phyloP scores from a whole-genome alignment of 2,797 vertebrate genomes.

The Centropyge bicolor region DNA sequence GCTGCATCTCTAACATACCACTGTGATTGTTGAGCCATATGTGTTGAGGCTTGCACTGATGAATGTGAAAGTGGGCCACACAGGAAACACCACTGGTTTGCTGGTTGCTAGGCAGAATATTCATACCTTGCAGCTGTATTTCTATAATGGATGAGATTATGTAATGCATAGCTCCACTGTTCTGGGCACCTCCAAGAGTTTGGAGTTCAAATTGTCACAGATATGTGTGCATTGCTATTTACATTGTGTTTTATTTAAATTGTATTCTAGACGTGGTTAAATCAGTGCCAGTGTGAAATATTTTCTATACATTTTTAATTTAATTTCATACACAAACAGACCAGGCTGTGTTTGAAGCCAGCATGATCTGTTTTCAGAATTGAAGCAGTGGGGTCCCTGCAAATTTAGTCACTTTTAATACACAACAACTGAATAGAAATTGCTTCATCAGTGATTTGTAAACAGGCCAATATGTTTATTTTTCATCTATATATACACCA shows the following conservation, averaged over 20 bases:
- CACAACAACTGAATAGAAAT: neutral
- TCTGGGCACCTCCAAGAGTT: constrained; percentile 14
- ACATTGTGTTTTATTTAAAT: neutral
- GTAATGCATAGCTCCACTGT: constrained; percentile 20
- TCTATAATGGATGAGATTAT: constrained; percentile 52
- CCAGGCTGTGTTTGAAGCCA: constrained; percentile 1
- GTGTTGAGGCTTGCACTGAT: constrained; percentile 41
- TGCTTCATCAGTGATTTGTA: too few relatives aligned
- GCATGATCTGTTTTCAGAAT: neutral
- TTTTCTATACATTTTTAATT: neutral
- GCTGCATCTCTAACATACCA: constrained; percentile 11
- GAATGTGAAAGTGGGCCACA: constrained; percentile 59
- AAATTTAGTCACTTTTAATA: too few relatives aligned
- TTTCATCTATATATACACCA: neutral
- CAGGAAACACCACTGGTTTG: constrained; percentile 13
- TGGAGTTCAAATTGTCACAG: neutral
- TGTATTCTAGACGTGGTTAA: neutral
- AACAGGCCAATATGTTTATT: neutral
- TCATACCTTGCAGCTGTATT: constrained; percentile 35
- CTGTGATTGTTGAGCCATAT: constrained; percentile 23
- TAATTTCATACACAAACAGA: neutral
- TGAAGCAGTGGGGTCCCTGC: neutral
- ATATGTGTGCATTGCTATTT: neutral
- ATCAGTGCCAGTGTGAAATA: neutral
- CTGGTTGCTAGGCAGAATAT: constrained; percentile 75